A percentile compares a stretch with the other conserved stretches of the same genome.
phyloP scores from a whole-genome alignment of 2,797 vertebrate species.

The Gymnoscopelus braueri region DNA sequence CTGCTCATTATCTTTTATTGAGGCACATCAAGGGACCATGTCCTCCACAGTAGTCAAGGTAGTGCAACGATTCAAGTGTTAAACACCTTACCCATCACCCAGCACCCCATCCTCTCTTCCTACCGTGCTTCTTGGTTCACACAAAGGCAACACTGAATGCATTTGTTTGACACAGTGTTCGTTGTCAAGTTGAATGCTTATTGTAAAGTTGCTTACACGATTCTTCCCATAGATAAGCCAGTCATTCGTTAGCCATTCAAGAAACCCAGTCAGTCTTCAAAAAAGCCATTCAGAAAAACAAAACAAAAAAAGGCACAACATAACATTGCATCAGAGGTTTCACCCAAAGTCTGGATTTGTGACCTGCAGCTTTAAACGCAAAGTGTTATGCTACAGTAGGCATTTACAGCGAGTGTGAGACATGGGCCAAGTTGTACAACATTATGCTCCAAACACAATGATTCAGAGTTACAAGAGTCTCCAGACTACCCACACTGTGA shows the following conservation, averaged over 20 bases:
- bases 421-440: background rate
- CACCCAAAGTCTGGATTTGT: slow-evolving; percentile 7
- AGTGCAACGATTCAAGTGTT: slow-evolving; percentile 71
- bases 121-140: slow-evolving; percentile 21
- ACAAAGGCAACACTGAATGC: slow-evolving; percentile 78
- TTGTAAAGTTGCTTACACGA: slow-evolving; percentile 69
- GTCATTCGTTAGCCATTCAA: slow-evolving; percentile 16
- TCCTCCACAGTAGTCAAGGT: slow-evolving; percentile 74
- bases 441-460: background rate
- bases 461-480: slow-evolving; percentile 6
- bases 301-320: slow-evolving; percentile 45
- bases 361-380: slow-evolving; percentile 6
- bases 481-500: slow-evolving; percentile 41
- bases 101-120: slow-evolving; percentile 32
- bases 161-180: slow-evolving; percentile 39
- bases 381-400: background rate
- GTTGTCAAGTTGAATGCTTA: slow-evolving; percentile 78
- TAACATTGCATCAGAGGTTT: slow-evolving; percentile 58
- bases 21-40: slow-evolving; percentile 85
- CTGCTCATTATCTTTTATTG: slow-evolving; percentile 82
- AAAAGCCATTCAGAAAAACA: slow-evolving; percentile 40
- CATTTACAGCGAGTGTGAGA: slow-evolving; percentile 17
- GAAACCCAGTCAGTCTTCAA: slow-evolving; percentile 23
- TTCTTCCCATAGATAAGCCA: slow-evolving; percentile 63
- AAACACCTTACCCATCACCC: slow-evolving; percentile 84